These are phyloP conservation scores for Gymnarchus niloticus DNA, from an alignment of 2,113 vertebrate species.

Conservation along the genomic window DNA sequence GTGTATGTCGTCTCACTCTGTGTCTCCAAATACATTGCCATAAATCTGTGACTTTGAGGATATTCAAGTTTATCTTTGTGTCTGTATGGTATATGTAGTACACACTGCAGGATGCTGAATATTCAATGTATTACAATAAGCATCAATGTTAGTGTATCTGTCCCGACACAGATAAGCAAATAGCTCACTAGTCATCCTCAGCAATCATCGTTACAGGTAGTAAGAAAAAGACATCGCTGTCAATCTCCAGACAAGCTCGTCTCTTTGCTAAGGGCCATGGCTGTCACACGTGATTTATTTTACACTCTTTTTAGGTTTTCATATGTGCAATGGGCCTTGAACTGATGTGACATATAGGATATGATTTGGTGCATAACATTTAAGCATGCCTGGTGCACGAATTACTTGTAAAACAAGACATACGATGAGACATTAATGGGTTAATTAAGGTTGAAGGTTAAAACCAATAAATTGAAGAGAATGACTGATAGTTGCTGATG, in stretches of 20 bases:
- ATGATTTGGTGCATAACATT: background rate
- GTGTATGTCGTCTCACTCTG: background rate
- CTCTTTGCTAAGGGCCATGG: background rate
- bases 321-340: slow-evolving; percentile 22
- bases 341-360: slow-evolving; percentile 7
- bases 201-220: background rate
- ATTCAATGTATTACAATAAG: background rate
- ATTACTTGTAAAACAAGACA: slow-evolving; percentile 13
- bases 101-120: background rate
- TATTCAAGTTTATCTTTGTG: too few relatives aligned
- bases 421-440: slow-evolving; percentile 9
- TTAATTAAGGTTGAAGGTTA: slow-evolving; percentile 15
- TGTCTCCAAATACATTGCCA: background rate
- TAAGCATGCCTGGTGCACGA: background rate
- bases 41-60: background rate
- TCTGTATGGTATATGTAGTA: background rate
- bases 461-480: slow-evolving; percentile 1
- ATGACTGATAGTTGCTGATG: background rate
- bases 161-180: background rate
- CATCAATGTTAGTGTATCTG: too few relatives aligned
- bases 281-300: background rate
- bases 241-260: background rate
- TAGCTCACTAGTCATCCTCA: too few relatives aligned
- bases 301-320: background rate
- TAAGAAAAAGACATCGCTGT: background rate